Evolutionary conservation across 2,797 vertebrate genomes (phyloP).

Genomic region (Hemitrygon akajei): DNA sequence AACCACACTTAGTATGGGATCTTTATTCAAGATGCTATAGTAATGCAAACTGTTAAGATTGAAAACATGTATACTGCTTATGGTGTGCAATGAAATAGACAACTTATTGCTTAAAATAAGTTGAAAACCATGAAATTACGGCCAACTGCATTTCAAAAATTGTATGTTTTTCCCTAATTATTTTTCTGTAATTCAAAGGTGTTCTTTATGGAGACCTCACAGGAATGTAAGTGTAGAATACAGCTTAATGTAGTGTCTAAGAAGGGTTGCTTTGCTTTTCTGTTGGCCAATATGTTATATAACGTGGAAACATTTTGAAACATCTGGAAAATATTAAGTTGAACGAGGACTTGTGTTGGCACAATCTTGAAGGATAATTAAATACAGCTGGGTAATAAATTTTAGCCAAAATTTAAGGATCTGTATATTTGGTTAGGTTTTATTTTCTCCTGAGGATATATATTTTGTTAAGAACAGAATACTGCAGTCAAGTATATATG

Average conservation of each 20-base stretch:
- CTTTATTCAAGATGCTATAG: background rate
- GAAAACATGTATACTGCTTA: background rate
- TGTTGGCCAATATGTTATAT: slow-evolving; percentile 45
- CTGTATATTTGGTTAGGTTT: slow-evolving; percentile 39
- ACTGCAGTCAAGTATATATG: background rate
- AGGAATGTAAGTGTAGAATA: background rate
- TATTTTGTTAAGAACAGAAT: background rate
- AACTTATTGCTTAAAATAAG: background rate
- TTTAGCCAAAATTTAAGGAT: slow-evolving; percentile 48
- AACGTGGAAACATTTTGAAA: slow-evolving; percentile 45
- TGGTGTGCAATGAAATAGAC: background rate
- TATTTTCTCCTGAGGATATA: slow-evolving; percentile 38
- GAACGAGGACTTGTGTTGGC: slow-evolving; percentile 57
- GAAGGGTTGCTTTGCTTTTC: background rate
- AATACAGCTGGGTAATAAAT: slow-evolving; percentile 63
- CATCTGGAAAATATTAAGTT: slow-evolving; percentile 61
- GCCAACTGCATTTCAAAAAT: background rate
- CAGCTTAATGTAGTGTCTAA: background rate
- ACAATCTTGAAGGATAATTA: slow-evolving; percentile 51
- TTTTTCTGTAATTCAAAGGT: background rate
- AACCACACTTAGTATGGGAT: background rate
- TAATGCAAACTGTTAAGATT: background rate
- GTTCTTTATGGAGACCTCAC: background rate
- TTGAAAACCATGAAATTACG: background rate
- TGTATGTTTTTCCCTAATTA: background rate